Base-by-base conservation (phyloP, 1,140 invertebrate genomes). In the Drosophila malerkotliana region DNA sequence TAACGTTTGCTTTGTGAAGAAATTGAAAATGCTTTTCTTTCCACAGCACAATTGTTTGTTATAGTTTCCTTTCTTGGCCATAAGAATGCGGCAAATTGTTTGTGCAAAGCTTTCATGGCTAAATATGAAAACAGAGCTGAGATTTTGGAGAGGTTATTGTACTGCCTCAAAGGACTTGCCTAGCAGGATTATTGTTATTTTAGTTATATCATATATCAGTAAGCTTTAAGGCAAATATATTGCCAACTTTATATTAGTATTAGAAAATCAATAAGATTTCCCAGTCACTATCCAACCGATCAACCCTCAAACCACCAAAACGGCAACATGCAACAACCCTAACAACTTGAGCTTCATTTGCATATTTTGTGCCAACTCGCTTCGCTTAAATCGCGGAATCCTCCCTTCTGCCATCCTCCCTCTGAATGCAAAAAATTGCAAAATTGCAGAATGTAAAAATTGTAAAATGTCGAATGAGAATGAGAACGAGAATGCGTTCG, bases 271-370 rank as follows among this genome's bases (percentile, higher is more conserved):
- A 73, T 73, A 73, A 55, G 56, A 73, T 28, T 74, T 49, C 48
- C 12, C 52, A 44, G 9, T 49, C 58, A 56, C 61, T 67, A 59
- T 75, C 32, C 10, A 15, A 75, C 62, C 63, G 77, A 85, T 84
- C 80, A 85, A 80, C 81, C 81, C 81, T 77, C 81, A 67, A 69
- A 56, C 49, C 58, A 57, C 49, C 59, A 5, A 28, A 28, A 7
- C 30, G 32, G 39, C 57, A 18, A 39, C 34, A 52, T 61, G 63
- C 74, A 82, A 75, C 74, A 82, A 78, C 68, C 69, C 77, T 87
- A 61, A 77, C 78, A 88, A 88, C 78, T 88, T 87, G 71, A 87
- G 80, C 78, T 82, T 87, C 77, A 87, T 87, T 87, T 87, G 82
- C 82, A 87, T 87, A 87, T 85, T 87, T 74, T 87, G 56, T 82